Evolutionary conservation across 2,888 invertebrate species (phyloP), one percentile per base, ranked within the genome.

Genomic region (Dinocampus coccinellae): DNA sequence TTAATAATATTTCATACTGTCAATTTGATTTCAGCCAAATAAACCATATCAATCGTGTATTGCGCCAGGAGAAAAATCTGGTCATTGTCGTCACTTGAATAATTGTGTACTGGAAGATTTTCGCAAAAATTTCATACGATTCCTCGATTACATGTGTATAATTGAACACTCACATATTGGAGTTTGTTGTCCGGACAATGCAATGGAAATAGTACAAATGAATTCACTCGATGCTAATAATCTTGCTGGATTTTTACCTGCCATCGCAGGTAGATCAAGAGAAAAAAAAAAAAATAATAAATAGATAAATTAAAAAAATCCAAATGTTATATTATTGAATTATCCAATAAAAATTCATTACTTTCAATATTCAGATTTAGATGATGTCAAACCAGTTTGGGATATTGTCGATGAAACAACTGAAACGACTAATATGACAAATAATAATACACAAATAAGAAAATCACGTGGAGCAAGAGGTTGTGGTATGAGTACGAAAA

Each of bases 181-280:
- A n/a, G 91, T 93, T 16, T 95, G 95, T 81, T 94, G 95, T 79
- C 92, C 92, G 0, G 92, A 92, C 66, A 88, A 89, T 73, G 83
- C 87, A 77, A 78, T 85, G 72, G 73, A 85, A 69, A 81, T 61
- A 16, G 42, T 57, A 2, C 47, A 60, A 10, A 67, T 39, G 3
- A 71, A 76, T 34, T 61, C 65, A 0, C 39, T 55, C n/a, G 65
- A 52, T 13, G 20, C 74, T 1, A 73, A 76, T 55, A 71, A 76
- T 22, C 33, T 82, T 22, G 79, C 79, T 16, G 78, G 78, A 3
- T 36, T 71, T 16, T 61, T 84, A 9, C 84, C 84, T 7, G 74
- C 78, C n/a, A 73, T 83, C 39, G 82, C 82, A 52, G 77, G 83
- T 84, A 53, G 39, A 74, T 47, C 52, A 1, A 10, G 0, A 42